These are phyloP conservation scores for Diacarnus erythraeanus DNA, from an alignment of 37 sponge, comb jelly and placozoan species.

Conservation along the genomic window DNA sequence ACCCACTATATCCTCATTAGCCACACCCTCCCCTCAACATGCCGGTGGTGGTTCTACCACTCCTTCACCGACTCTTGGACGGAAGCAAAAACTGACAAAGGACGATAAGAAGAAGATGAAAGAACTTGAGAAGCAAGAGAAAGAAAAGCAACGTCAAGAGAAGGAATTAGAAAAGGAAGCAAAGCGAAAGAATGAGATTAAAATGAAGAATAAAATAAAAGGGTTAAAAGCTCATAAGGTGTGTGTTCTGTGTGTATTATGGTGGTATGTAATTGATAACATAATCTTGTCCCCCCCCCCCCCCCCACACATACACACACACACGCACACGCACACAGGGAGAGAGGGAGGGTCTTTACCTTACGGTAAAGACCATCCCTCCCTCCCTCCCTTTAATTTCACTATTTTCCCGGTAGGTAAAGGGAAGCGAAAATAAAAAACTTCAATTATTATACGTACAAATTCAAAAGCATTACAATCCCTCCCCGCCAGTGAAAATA, in stretches of 20 bases:
- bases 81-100: not conserved
- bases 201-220: constrained; percentile 6
- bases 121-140: constrained; percentile 10
- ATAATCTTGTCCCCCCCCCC: not conserved
- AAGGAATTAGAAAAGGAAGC: constrained; percentile 23
- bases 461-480: too few species aligned
- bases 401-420: too few species aligned
- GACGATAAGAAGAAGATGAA: constrained; percentile 1
- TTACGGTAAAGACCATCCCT: too few species aligned
- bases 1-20: not conserved
- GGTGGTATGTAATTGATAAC: not conserved
- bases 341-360: too few species aligned
- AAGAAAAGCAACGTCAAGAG: constrained; percentile 17
- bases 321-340: not conserved
- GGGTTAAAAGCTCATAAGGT: constrained; percentile 1
- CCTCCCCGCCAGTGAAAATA: too few species aligned
- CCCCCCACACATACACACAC: constrained; percentile 6
- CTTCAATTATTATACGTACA: too few species aligned
- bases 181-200: constrained; percentile 8
- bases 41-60: not conserved
- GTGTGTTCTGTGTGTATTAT: not conserved
- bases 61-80: constrained; percentile 6
- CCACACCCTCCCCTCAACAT: constrained; percentile 9
- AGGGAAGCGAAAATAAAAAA: too few species aligned
- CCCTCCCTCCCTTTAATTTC: too few species aligned